Conservation (phyloP, 2,888 invertebrate species). For the Crepidodera aurea region DNA sequence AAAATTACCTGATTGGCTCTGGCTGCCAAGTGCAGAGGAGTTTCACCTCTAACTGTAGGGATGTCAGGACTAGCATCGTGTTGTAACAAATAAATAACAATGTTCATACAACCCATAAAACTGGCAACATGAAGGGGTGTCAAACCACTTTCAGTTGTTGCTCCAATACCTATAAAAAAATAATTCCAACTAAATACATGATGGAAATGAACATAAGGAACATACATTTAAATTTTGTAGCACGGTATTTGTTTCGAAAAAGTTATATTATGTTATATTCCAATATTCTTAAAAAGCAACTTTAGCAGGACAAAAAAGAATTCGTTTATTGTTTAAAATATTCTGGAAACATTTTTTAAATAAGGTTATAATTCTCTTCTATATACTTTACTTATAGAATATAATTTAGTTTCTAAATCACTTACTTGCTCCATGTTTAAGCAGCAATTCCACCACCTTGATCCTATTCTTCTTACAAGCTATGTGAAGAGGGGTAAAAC, state of each 20-base stretch:
- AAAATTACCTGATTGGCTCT: constrained; percentile 83
- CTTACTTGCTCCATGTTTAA: constrained; percentile 92
- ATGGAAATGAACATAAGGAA: too few species aligned
- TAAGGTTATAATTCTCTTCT: too few species aligned
- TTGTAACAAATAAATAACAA: constrained; percentile 93
- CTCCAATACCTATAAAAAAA: constrained; percentile 65
- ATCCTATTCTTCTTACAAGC: constrained; percentile 99
- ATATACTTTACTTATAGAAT: too few species aligned
- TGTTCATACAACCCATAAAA: constrained; percentile 99
- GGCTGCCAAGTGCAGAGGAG: constrained; percentile 94
- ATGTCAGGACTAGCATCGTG: constrained; percentile 94
- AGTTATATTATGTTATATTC: too few species aligned
- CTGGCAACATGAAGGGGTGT: constrained; percentile 97
- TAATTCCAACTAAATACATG: too few species aligned
- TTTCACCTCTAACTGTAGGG: constrained; percentile 95
- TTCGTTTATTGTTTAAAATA: too few species aligned
- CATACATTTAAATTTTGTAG: too few species aligned
- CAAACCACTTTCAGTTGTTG: constrained; percentile 82
- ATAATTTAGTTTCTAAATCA: constrained; percentile 45
- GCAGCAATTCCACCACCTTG: constrained; percentile 92
- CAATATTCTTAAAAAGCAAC: too few species aligned
- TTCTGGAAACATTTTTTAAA: too few species aligned
- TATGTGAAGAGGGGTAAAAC: constrained; percentile 97
- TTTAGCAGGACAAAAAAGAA: too few species aligned
- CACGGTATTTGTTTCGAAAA: too few species aligned